Evolutionary conservation across 1,140 invertebrate species (phyloP).

Genomic region (Aplysia californica): DNA sequence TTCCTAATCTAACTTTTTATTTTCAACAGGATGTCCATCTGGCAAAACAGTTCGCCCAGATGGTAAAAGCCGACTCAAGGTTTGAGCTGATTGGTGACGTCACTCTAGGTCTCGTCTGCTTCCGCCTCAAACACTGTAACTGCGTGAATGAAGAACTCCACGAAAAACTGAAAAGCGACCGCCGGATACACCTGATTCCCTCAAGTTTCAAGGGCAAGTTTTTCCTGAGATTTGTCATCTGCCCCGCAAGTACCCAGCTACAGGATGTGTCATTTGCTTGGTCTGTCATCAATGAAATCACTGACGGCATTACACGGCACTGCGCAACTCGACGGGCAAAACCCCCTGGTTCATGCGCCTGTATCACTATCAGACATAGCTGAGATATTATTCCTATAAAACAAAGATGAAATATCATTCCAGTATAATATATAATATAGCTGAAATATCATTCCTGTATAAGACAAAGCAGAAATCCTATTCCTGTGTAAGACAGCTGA

Average conservation of each 20-base stretch:
- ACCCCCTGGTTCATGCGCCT: too few species aligned
- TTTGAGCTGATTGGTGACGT: slow-evolving; percentile 83
- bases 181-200: slow-evolving; percentile 87
- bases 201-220: slow-evolving; percentile 72
- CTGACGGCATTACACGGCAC: too few species aligned
- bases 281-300: slow-evolving; percentile 77
- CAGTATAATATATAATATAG: too few species aligned
- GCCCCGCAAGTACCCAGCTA: slow-evolving; percentile 77
- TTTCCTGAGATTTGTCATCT: slow-evolving; percentile 87
- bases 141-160: slow-evolving; percentile 79
- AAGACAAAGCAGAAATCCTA: too few species aligned
- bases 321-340: too few species aligned
- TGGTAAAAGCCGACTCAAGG: slow-evolving; percentile 54
- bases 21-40: slow-evolving; percentile 53
- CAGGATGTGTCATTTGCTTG: slow-evolving; percentile 85
- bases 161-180: slow-evolving; percentile 80
- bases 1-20: too few species aligned
- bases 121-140: slow-evolving; percentile 83
- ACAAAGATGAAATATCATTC: too few species aligned
- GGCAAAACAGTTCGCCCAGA: slow-evolving; percentile 58
- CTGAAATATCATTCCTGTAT: too few species aligned
- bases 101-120: slow-evolving; percentile 87
- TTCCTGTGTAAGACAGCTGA: too few species aligned
- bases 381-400: too few species aligned
- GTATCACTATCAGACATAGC: too few species aligned